These are phyloP conservation scores for Arctopsyche grandis DNA, from an alignment of 1,140 invertebrate genomes.

Conservation along the genomic window DNA sequence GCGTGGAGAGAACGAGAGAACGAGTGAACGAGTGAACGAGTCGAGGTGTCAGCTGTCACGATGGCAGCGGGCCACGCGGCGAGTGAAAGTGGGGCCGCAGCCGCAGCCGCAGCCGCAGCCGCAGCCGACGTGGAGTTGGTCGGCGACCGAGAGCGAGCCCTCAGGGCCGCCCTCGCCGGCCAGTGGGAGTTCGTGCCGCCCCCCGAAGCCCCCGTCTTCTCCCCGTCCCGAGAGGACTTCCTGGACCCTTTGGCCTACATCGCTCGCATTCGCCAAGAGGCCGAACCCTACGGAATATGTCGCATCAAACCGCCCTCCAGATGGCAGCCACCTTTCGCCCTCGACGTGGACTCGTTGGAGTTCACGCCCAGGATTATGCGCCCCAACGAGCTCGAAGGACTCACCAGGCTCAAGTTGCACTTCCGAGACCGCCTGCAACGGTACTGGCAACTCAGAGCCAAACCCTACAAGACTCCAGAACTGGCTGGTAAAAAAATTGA, in stretches of 20 bases:
- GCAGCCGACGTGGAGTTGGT: constrained; percentile 35
- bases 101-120: no score
- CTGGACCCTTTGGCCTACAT: constrained; percentile 75
- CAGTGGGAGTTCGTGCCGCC: constrained; percentile 67
- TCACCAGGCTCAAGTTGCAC: constrained; percentile 94
- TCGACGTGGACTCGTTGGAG: constrained; percentile 96
- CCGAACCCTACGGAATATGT: constrained; percentile 74
- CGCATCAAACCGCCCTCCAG: constrained; percentile 75
- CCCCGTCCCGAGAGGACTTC: constrained; percentile 75
- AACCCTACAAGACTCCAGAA: constrained; percentile 82
- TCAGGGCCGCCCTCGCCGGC: constrained; percentile 59
- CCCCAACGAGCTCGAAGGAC: constrained; percentile 96
- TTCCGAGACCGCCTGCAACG: constrained; percentile 97
- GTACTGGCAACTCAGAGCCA: constrained; percentile 97
- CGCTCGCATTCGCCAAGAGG: constrained; percentile 72
- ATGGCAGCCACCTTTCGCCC: constrained; percentile 98
- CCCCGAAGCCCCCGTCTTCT: constrained; percentile 73
- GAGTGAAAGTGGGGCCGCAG: no score
- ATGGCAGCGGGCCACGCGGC: constrained; percentile 57
- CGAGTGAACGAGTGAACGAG: no score
- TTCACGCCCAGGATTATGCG: constrained; percentile 97
- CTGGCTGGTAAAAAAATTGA: constrained; percentile 88
- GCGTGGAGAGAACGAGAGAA: no score
- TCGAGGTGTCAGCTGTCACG: constrained; percentile 59
- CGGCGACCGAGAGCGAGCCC: constrained; percentile 58